Conservation (phyloP, 2,888 invertebrate genomes). For the Anaspis maculata region DNA sequence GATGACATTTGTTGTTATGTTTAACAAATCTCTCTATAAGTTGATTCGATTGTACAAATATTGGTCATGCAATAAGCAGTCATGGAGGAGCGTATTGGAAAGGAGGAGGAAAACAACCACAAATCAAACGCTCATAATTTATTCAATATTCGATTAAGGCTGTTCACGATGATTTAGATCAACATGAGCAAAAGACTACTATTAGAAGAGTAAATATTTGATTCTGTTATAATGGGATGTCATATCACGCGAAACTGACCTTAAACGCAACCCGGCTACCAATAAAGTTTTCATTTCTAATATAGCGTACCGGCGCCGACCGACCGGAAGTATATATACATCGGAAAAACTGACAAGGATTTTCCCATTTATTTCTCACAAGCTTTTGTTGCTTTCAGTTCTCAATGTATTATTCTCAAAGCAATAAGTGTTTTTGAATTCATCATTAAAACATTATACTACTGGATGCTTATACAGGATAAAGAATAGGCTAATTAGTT, state of each 20-base stretch:
- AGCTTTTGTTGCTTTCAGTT: too few species aligned
- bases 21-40: constrained; percentile 6
- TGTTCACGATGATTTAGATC: constrained; percentile 36
- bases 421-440: too few species aligned
- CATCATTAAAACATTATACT: neutral
- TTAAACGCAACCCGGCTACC: constrained; percentile 22
- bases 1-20: neutral
- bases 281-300: constrained; percentile 16
- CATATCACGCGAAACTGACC: constrained; percentile 37
- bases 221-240: constrained; percentile 35
- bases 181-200: constrained; percentile 37
- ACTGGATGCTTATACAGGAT: neutral
- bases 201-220: constrained; percentile 38
- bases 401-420: too few species aligned
- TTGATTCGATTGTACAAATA: constrained; percentile 8
- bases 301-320: too few species aligned
- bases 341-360: too few species aligned
- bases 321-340: too few species aligned
- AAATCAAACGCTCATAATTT: constrained; percentile 34
- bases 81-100: too few species aligned
- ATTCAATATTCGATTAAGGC: constrained; percentile 36
- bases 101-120: constrained; percentile 21
- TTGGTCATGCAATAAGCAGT: constrained; percentile 7
- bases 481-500: neutral
- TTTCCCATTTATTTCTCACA: too few species aligned